These are phyloP conservation scores for Vulpes lagopus DNA, from an alignment of 2,113 vertebrate genomes.

Conservation along the genomic window DNA sequence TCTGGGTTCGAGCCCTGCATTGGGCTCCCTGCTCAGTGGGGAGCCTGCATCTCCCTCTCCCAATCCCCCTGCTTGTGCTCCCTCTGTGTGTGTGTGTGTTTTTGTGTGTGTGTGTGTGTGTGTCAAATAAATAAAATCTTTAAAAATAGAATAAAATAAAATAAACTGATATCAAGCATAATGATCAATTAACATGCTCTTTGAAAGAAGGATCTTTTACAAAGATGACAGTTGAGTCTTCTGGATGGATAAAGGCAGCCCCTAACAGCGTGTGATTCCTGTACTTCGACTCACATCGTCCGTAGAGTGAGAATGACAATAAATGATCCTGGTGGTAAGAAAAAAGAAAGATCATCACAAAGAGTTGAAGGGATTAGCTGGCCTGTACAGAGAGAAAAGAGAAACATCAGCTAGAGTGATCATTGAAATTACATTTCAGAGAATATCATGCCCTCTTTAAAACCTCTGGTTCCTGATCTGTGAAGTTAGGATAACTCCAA, in stretches of 20 bases:
- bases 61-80: too few species aligned
- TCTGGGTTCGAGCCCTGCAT: too few species aligned
- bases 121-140: too few species aligned
- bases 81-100: too few species aligned
- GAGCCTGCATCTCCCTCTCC: too few species aligned
- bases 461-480: neutral
- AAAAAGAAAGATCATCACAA: neutral
- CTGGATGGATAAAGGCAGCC: neutral
- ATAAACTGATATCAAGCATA: neutral
- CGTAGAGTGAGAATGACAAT: neutral
- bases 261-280: neutral
- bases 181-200: neutral
- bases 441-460: neutral
- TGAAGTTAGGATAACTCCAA: neutral
- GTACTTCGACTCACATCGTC: neutral
- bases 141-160: neutral
- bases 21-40: too few species aligned
- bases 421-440: neutral
- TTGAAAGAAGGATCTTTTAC: constrained; percentile 41
- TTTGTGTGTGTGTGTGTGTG: too few species aligned
- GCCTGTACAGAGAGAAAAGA: neutral
- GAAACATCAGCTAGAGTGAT: neutral
- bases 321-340: neutral
- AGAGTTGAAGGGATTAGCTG: neutral
- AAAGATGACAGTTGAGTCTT: neutral